Evolutionary conservation across 2,888 invertebrate species (phyloP).

Genomic region (Amblyteles armatorius): DNA sequence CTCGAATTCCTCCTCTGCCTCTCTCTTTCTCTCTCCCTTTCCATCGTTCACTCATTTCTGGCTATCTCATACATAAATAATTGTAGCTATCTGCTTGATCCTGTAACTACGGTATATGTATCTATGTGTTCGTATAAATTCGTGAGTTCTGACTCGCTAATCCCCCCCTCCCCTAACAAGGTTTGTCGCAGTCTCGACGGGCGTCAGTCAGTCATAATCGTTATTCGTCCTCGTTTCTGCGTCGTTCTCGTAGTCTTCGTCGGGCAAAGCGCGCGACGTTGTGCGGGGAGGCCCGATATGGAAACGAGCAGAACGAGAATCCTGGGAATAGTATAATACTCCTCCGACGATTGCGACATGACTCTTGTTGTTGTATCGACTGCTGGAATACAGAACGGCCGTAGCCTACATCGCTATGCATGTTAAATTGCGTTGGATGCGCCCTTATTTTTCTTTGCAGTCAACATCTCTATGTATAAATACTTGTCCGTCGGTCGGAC

Average conservation of each 20-base stretch:
- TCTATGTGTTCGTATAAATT: constrained; percentile 16
- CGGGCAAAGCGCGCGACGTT: background rate
- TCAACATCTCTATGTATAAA: too few species aligned
- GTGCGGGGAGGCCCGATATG: constrained; percentile 4
- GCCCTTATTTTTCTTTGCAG: too few species aligned
- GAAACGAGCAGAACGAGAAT: constrained; percentile 20
- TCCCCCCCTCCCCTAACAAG: background rate
- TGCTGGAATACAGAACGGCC: background rate
- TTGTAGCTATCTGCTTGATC: constrained; percentile 1
- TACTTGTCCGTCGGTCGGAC: too few species aligned
- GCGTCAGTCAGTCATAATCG: constrained; percentile 60
- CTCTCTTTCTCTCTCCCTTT: background rate
- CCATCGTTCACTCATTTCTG: constrained; percentile 21
- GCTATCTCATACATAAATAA: constrained; percentile 36
- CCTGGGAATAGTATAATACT: constrained; percentile 36
- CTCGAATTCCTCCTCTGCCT: constrained; percentile 10
- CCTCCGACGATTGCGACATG: background rate
- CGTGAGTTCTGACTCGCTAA: constrained; percentile 16
- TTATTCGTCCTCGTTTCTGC: constrained; percentile 38
- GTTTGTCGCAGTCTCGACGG: constrained; percentile 53
- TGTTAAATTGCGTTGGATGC: too few species aligned
- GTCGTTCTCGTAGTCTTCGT: constrained; percentile 31
- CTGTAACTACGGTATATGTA: background rate
- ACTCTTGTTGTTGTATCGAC: background rate
- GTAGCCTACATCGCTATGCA: too few species aligned